These are phyloP conservation scores for Lasioglossum malachurum DNA, from an alignment of 2,888 invertebrate species.

Conservation along the genomic window DNA sequence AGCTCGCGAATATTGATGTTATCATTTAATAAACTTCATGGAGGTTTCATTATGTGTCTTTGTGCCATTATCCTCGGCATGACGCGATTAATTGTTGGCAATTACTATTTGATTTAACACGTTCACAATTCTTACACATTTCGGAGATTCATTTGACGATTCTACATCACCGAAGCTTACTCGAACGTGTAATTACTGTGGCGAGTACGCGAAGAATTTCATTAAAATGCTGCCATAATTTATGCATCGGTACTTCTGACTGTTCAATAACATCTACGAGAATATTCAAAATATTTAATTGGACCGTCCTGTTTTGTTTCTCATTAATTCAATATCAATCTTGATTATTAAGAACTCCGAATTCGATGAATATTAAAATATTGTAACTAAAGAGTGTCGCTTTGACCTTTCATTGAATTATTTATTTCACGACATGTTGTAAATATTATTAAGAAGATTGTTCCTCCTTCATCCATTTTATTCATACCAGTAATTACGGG, in stretches of 20 bases:
- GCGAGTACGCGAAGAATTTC: neutral
- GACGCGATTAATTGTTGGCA: neutral
- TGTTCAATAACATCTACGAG: neutral
- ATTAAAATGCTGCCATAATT: neutral
- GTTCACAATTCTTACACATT: neutral
- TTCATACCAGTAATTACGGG: too few species aligned
- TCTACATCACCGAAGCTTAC: neutral
- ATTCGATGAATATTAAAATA: neutral
- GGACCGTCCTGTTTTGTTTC: neutral
- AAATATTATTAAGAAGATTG: neutral
- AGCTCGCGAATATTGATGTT: neutral
- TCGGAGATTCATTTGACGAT: neutral
- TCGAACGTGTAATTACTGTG: neutral
- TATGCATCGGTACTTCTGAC: neutral
- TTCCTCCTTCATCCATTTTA: neutral
- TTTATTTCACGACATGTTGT: neutral
- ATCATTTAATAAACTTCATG: neutral
- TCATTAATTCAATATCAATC: neutral
- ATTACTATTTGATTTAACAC: neutral
- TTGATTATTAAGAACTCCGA: neutral
- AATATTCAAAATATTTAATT: neutral
- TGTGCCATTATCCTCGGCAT: neutral
- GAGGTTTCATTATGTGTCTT: neutral
- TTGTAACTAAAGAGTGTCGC: neutral
- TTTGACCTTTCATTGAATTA: neutral